Base-by-base conservation (phyloP, 2,797 vertebrate species). In the Spinus pinus region DNA sequence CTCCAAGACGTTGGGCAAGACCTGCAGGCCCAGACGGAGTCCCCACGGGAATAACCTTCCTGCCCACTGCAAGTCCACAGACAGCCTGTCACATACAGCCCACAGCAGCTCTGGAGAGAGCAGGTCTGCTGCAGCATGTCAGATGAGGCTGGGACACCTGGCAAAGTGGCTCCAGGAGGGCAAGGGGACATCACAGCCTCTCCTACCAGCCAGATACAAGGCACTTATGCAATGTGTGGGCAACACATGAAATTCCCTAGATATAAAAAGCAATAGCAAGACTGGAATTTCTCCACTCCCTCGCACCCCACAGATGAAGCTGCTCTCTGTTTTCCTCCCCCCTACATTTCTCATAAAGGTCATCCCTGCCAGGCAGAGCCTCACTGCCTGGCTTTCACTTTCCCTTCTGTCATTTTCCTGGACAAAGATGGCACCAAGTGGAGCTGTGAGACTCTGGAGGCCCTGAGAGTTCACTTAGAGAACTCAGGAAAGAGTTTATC, bases 251-350 rank as follows among this genome's bases (percentile, higher is more conserved):
- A 94, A 94, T 88, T 69, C 73, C 70, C 23, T 24, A 50, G 53
- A 47, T 14, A 83, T 31, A 83, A 92, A 93, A 89, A 54, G n/a
- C 56, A 70, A 80, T 7, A 75, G 53, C 62, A 53, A 66, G 11
- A 41, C 39, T 84, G 70, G 70, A 92, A 95, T 95, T 91, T 39
- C 44, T 71, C 27, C 47, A 69, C 88, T 87, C 85, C 81, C 81
- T 70, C 14, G 0, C 30, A 62, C 24, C 31, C 46, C 2, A 7
- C 19, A 16, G 57, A 82, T 42, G 57, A 92, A 88, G 51, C 42
- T 1, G 0, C 23, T 22, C 39, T 28, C 53, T 81, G 71, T 82
- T 74, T 54, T 79, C 70, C 28, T 79, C 41, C 50, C 44, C 19
- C 4, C 20, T 22, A 46, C 18, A 6, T 23, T 31, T 61, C 57